Conservation (phyloP, 1,140 invertebrate species). For the Drosophila virilis region DNA sequence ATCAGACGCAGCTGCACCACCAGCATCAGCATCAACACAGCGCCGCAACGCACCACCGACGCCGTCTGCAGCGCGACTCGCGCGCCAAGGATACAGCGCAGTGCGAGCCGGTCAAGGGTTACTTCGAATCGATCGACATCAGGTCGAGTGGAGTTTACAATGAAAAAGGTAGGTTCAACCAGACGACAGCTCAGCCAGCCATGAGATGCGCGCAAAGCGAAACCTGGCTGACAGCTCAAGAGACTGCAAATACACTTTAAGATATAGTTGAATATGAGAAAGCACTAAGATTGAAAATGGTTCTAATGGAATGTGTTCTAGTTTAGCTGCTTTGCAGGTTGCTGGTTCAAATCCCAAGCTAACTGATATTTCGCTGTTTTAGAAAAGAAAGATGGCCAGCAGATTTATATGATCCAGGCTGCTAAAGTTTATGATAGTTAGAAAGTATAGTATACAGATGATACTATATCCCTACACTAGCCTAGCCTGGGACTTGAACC, state of each 20-base stretch:
- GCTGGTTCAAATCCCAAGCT: no score
- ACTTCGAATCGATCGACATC: conserved; percentile 80
- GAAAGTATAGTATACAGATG: no score
- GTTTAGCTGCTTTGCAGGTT: no score
- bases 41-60: conserved; percentile 68
- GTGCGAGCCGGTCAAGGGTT: conserved; percentile 71
- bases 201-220: background rate
- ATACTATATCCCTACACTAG: no score
- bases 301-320: no score
- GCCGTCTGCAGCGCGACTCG: conserved; percentile 77
- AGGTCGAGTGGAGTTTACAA: conserved; percentile 68
- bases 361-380: no score
- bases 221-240: no score
- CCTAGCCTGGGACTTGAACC: no score
- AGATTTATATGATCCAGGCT: no score
- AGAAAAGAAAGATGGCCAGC: no score
- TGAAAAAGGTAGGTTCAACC: conserved; percentile 70
- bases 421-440: no score
- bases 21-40: conserved; percentile 62
- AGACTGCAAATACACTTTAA: background rate
- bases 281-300: no score
- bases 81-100: conserved; percentile 70
- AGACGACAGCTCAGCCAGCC: background rate
- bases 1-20: conserved; percentile 26
- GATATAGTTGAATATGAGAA: background rate